A percentile compares a stretch with the other conserved stretches of the same genome.
phyloP scores from a whole-genome alignment of 2,797 vertebrate species.

The Esox lucius region DNA sequence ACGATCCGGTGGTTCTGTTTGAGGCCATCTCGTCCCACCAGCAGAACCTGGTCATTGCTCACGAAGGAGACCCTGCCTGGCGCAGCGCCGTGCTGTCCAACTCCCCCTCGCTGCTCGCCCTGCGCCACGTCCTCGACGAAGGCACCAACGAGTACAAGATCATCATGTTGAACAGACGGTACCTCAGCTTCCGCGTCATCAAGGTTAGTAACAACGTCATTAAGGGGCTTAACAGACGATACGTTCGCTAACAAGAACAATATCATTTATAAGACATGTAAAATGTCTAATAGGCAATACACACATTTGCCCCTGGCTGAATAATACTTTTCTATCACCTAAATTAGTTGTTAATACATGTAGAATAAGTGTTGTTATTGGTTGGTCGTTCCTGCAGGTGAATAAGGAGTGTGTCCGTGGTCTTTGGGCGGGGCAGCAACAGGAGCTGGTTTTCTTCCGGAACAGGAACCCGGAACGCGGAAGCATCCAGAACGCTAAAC shows the following conservation, averaged over 20 bases:
- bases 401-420: constrained; percentile 98
- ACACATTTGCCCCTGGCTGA: too few relatives aligned
- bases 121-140: constrained; percentile 96
- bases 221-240: constrained; percentile 71
- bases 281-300: too few relatives aligned
- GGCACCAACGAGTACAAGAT: constrained; percentile 99
- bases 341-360: too few relatives aligned
- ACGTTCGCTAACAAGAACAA: too few relatives aligned
- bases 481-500: constrained; percentile 98
- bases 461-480: constrained; percentile 97
- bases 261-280: too few relatives aligned
- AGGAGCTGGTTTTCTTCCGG: constrained; percentile 94
- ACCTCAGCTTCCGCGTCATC: constrained; percentile 97
- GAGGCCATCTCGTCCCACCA: constrained; percentile 94
- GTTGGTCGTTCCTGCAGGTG: constrained; percentile 76
- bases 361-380: too few relatives aligned
- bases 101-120: constrained; percentile 89
- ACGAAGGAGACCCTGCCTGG: constrained; percentile 97
- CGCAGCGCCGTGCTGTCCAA: constrained; percentile 95
- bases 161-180: constrained; percentile 94
- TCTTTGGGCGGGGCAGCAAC: constrained; percentile 97
- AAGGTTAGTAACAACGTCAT: constrained; percentile 96
- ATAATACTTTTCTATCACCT: too few relatives aligned
- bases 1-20: constrained; percentile 92
- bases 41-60: constrained; percentile 93